phyloP scores from a whole-genome alignment of 2,113 vertebrate genomes.

The Herpetotheres cachinnans region DNA sequence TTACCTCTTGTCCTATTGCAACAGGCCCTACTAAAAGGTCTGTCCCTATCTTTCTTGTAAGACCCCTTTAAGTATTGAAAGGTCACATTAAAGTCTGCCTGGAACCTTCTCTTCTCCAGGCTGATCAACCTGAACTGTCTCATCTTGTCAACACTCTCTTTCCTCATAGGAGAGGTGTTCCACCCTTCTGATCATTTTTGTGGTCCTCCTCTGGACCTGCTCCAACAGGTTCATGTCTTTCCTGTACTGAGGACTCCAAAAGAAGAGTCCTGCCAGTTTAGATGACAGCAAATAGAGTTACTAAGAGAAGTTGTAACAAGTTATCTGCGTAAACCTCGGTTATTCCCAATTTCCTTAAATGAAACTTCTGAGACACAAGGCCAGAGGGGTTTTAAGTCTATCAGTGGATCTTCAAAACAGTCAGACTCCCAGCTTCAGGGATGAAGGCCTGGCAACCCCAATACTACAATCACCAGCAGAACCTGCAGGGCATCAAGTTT shows the following conservation, averaged over 20 bases:
- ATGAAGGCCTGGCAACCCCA: neutral
- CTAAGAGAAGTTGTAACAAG: neutral
- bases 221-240: rapidly evolving
- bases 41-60: neutral
- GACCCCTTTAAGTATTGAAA: neutral
- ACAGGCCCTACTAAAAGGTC: neutral
- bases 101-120: neutral
- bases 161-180: neutral
- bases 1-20: rapidly evolving
- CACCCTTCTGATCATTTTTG: neutral
- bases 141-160: no score
- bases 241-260: neutral
- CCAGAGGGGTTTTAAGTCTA: neutral
- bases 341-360: neutral
- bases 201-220: neutral
- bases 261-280: neutral
- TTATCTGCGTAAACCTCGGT: neutral
- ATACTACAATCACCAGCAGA: neutral
- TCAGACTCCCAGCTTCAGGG: neutral
- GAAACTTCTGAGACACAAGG: neutral
- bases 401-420: neutral
- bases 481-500: neutral
- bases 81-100: neutral
- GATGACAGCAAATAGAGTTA: neutral
- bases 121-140: neutral